These are phyloP conservation scores for Cheiracanthium punctorium DNA, from an alignment of 2,888 invertebrate species.

Conservation along the genomic window DNA sequence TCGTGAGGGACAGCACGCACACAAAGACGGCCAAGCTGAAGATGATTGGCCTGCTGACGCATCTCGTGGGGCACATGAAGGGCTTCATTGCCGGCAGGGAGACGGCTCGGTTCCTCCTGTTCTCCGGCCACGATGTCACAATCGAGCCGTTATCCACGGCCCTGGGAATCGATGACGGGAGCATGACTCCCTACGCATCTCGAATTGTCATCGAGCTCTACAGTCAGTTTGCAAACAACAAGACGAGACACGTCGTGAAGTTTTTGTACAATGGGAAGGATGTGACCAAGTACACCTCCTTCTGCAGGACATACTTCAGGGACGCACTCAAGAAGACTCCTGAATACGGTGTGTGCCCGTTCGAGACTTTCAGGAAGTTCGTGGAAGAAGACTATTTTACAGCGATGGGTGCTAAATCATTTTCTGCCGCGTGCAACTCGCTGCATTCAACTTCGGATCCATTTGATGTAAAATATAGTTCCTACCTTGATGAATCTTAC, in stretches of 20 bases:
- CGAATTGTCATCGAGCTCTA: slow-evolving; percentile 92
- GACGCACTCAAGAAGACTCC: slow-evolving; percentile 74
- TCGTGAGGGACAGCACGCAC: slow-evolving; percentile 76
- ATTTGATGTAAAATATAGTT: slow-evolving; percentile 60
- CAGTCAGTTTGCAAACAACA: slow-evolving; percentile 78
- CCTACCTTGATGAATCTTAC: slow-evolving; percentile 57
- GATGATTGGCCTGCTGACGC: slow-evolving; percentile 88
- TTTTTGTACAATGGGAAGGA: slow-evolving; percentile 91
- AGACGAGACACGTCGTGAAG: slow-evolving; percentile 84
- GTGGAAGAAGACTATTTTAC: slow-evolving; percentile 91
- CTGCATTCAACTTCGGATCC: slow-evolving; percentile 47
- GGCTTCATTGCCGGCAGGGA: slow-evolving; percentile 77
- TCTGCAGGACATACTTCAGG: slow-evolving; percentile 80
- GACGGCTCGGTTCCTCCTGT: slow-evolving; percentile 85
- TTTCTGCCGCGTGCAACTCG: slow-evolving; percentile 82
- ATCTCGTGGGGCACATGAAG: slow-evolving; percentile 87
- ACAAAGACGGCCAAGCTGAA: slow-evolving; percentile 82
- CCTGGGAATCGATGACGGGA: slow-evolving; percentile 82
- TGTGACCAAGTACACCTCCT: slow-evolving; percentile 86
- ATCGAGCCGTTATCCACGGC: slow-evolving; percentile 88
- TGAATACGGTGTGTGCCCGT: slow-evolving; percentile 82
- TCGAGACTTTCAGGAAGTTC: slow-evolving; percentile 90
- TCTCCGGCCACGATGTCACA: slow-evolving; percentile 95
- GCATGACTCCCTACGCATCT: slow-evolving; percentile 88
- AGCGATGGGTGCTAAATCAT: slow-evolving; percentile 89